phyloP scores from a whole-genome alignment of 2,113 vertebrate genomes.

The Gnathonemus longibarbis region DNA sequence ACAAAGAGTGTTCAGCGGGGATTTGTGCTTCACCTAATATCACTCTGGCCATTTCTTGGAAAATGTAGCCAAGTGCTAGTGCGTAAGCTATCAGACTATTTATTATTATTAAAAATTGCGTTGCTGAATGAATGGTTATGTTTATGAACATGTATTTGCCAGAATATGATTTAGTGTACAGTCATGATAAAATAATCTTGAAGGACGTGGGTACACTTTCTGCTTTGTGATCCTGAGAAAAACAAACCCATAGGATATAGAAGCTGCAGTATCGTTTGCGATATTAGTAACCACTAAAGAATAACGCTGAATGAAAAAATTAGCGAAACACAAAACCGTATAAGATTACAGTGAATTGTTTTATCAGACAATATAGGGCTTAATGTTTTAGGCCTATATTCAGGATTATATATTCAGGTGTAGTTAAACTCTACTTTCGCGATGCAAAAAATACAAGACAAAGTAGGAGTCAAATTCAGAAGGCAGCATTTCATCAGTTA shows the following conservation, averaged over 20 bases:
- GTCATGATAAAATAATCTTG: not conserved
- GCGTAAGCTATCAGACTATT: not conserved
- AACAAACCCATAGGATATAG: not conserved
- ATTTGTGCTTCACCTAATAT: not conserved
- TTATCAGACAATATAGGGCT: not conserved
- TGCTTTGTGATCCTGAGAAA: not conserved
- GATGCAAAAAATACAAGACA: not conserved
- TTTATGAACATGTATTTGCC: not conserved
- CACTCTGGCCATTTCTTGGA: not conserved
- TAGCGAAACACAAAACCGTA: not conserved
- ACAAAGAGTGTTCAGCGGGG: not conserved
- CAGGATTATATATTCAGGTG: not conserved
- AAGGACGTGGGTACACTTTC: not conserved
- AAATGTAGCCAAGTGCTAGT: not conserved
- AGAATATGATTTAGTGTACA: not conserved
- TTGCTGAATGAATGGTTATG: not conserved
- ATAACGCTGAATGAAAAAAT: not conserved
- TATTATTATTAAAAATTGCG: not conserved
- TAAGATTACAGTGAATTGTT: not conserved
- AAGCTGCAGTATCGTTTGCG: not conserved
- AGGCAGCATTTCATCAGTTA: not conserved
- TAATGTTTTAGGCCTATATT: not conserved
- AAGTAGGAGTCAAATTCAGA: not conserved
- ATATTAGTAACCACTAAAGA: not conserved
- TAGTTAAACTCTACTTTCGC: not conserved